Conservation (phyloP, 2,113 vertebrate genomes). For the Eubucco bourcierii region DNA sequence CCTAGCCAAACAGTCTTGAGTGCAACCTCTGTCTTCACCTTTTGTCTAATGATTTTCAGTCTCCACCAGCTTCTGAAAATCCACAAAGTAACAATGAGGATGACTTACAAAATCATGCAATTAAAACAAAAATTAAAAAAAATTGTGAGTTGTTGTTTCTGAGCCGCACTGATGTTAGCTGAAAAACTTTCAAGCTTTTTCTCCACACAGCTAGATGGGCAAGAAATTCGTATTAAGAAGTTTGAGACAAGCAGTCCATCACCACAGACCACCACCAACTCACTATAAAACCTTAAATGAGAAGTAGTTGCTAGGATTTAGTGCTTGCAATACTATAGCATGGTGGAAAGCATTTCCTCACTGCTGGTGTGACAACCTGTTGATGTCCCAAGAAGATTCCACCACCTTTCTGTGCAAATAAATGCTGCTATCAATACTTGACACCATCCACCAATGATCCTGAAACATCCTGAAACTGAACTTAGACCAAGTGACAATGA, state of each 20-base stretch:
- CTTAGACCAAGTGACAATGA: not conserved
- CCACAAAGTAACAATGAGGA: not conserved
- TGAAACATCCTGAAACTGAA: not conserved
- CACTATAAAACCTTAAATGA: not conserved
- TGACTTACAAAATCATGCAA: not conserved
- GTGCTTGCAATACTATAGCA: not conserved
- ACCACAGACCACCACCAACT: not conserved
- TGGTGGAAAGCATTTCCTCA: not conserved
- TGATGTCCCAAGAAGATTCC: not conserved
- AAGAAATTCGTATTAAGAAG: not conserved
- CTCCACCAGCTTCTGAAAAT: not conserved
- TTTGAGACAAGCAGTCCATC: not conserved
- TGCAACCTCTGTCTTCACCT: not conserved
- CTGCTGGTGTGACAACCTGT: not conserved
- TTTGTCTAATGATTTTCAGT: not conserved
- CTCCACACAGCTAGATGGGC: not conserved
- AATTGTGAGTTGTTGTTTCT: not conserved
- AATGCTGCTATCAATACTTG: not conserved
- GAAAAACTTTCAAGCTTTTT: not conserved
- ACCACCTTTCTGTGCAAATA: not conserved
- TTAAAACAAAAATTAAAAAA: not conserved
- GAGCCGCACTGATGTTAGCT: not conserved
- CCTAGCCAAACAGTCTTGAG: accelerated
- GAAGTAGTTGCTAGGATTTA: not conserved
- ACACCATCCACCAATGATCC: not conserved